Base-by-base conservation (phyloP, 2,797 vertebrate species). In the Myiotriccus ornatus region DNA sequence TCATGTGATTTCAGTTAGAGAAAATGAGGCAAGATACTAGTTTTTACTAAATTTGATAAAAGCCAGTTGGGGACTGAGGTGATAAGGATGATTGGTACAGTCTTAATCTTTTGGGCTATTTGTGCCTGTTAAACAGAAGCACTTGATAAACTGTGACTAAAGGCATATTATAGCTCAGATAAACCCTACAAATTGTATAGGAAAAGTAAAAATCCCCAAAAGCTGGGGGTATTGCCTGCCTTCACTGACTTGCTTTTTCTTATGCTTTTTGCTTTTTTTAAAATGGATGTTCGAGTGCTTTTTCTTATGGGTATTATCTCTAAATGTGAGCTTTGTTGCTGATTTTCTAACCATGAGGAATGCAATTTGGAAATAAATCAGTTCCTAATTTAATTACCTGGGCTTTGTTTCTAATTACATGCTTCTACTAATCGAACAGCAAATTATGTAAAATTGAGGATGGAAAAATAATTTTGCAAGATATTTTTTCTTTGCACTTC, bases 371-470 rank as follows among this genome's bases (percentile, higher is more conserved):
- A 86, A 94, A 68, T 74, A 62, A 86, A 81, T 60, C 37, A 19
- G 14, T 39, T 67, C 47, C 46, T 84, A 89, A 87, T 81, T 71
- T 46, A 68, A 86, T 79, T 87, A 93, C 52, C 22, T 41, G 23
- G 37, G 18, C 44, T 67, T 81, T 92, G n/a, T 49, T 94, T 96
- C 86, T 87, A 83, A 84, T 95, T 94, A 39, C 22, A 41, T 65
- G 20, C 79, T 35, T 83, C 56, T 78, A 14, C 47, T 94, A 70
- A 88, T 77, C 3, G 2, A 84, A 59, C 20, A 39, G 27, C 41
- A 73, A 46, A 50, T 63, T 28, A 52, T 50, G 20, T 64, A 46
- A 91, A 77, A 69, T 57, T 53, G 46, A 53, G 24, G 39, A 44
- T 39, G 44, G 74, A 81, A 90, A 70, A 78, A 56, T 39, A 67